Conservation (phyloP, 30 jellyfish, hydroid and myxozoan species). For the Pelagia noctiluca region DNA sequence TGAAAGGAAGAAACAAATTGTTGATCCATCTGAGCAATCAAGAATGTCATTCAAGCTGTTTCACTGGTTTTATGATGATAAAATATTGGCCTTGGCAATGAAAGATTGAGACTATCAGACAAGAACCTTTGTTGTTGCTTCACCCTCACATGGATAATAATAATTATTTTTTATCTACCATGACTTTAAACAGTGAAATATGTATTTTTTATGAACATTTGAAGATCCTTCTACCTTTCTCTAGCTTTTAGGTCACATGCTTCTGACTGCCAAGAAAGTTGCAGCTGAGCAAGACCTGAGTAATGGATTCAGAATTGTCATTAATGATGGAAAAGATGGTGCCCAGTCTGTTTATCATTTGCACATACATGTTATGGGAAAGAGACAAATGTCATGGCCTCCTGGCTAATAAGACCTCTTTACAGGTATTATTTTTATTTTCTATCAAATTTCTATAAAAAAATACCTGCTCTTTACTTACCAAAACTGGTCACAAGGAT, state of each 20-base stretch:
- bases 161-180: not conserved
- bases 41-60: no score
- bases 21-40: no score
- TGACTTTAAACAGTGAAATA: no score
- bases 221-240: not conserved
- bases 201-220: not conserved
- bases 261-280: conserved; percentile 79
- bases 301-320: conserved; percentile 92
- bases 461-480: no score
- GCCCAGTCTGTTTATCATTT: conserved; percentile 97
- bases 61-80: no score
- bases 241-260: conserved; percentile 87
- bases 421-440: no score
- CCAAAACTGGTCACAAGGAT: no score
- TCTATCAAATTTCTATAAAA: no score
- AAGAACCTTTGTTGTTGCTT: no score
- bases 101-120: no score
- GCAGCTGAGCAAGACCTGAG: conserved; percentile 83
- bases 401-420: conserved; percentile 95
- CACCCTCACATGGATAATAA: not conserved
- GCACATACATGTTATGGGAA: conserved; percentile 98
- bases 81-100: no score
- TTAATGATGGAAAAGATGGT: conserved; percentile 96
- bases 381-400: conserved; percentile 99
- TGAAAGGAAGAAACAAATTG: no score